Evolutionary conservation across 2,113 vertebrate species (phyloP).

Genomic region (Phylloscopus trochiloides): DNA sequence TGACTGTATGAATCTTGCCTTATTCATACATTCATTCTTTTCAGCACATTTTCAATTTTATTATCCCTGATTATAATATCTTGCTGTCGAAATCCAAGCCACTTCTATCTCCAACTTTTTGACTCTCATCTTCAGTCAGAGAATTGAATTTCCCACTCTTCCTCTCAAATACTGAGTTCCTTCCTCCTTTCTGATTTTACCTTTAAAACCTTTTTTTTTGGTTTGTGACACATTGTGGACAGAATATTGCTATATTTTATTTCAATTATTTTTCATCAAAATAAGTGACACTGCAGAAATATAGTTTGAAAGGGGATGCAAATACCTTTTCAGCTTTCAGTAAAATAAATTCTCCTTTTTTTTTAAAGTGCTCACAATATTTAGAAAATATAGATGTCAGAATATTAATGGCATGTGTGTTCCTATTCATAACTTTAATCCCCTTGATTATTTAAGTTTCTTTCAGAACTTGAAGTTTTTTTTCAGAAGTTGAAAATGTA

Average conservation of each 20-base stretch:
- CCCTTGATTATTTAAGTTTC: background rate
- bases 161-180: background rate
- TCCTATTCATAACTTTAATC: background rate
- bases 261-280: background rate
- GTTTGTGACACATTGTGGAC: background rate
- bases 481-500: background rate
- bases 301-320: background rate
- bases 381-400: background rate
- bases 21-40: background rate
- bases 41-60: background rate
- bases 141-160: background rate
- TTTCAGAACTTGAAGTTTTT: background rate
- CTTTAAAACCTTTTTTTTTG: background rate
- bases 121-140: background rate
- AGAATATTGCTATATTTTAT: background rate
- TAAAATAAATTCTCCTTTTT: background rate
- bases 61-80: background rate
- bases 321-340: background rate
- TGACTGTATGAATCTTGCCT: background rate
- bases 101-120: background rate
- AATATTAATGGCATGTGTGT: background rate
- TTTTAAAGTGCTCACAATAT: background rate
- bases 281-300: background rate
- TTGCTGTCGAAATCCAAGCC: background rate
- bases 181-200: background rate